A percentile compares a stretch with the other conserved stretches of the same genome.
Evolutionary conservation across 2,888 invertebrate genomes (phyloP).

Genomic region (Diarsia mendica): DNA sequence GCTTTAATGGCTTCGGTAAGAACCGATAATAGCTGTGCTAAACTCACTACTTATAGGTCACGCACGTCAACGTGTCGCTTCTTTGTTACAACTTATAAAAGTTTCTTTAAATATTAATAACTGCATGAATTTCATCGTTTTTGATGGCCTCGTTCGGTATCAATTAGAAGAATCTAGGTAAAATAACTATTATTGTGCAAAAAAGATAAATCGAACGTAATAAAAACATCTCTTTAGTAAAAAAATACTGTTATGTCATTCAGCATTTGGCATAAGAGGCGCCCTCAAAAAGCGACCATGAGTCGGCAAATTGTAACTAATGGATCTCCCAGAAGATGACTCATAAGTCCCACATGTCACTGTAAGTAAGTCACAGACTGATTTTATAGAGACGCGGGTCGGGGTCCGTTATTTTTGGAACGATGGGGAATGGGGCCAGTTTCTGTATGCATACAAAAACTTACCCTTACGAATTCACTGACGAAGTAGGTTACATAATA

Average conservation of each 20-base stretch:
- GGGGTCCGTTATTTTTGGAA: conserved; percentile 74
- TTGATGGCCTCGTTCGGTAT: neutral
- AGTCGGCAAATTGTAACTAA: conserved; percentile 85
- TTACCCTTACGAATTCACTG: conserved; percentile 53
- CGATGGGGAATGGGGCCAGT: conserved; percentile 57
- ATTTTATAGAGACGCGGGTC: conserved; percentile 76
- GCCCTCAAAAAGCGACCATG: conserved; percentile 84
- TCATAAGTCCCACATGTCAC: conserved; percentile 83
- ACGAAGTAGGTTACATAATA: conserved; percentile 22
- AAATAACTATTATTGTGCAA: conserved; percentile 19
- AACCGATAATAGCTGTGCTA: conserved; percentile 57
- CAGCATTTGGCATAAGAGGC: conserved; percentile 68
- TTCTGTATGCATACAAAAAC: conserved; percentile 61
- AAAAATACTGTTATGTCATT: conserved; percentile 67
- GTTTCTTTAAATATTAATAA: conserved; percentile 10
- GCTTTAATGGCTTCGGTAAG: conserved; percentile 58
- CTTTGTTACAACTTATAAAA: conserved; percentile 2
- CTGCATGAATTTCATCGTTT: conserved; percentile 15
- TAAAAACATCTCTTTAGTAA: conserved; percentile 57
- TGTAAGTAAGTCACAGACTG: conserved; percentile 76
- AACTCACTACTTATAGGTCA: conserved; percentile 38
- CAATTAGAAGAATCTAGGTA: conserved; percentile 3
- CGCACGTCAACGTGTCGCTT: conserved; percentile 25
- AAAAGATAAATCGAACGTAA: conserved; percentile 45
- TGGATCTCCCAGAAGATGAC: conserved; percentile 85